phyloP scores from a whole-genome alignment of 2,888 invertebrate species.

The Brachycybe producta region DNA sequence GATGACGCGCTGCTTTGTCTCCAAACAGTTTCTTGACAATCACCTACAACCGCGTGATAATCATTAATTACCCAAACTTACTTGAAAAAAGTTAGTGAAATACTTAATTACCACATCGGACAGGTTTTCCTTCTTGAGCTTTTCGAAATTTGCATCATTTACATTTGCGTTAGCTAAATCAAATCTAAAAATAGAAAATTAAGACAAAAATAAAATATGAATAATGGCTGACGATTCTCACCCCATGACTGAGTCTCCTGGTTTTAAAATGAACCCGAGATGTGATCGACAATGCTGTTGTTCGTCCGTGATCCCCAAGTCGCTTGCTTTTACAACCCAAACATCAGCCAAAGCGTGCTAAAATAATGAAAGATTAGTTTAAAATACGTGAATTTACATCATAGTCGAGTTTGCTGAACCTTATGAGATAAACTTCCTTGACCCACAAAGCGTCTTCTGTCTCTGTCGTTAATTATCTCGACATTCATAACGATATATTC shows the following conservation, averaged over 20 bases:
- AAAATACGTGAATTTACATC: conserved; percentile 6
- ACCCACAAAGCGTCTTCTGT: conserved; percentile 66
- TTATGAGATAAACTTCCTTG: conserved; percentile 75
- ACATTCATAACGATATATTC: conserved; percentile 93
- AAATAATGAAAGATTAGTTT: conserved; percentile 2
- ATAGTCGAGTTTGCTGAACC: conserved; percentile 31
- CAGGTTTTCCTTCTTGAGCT: conserved; percentile 47
- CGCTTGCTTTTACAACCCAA: conserved; percentile 80
- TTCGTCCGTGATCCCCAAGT: conserved; percentile 67
- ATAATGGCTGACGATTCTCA: conserved; percentile 33
- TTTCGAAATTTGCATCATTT: conserved; percentile 79
- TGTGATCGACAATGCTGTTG: conserved; percentile 76
- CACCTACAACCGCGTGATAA: conserved; percentile 35
- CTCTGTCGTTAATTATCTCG: conserved; percentile 60
- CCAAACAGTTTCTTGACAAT: conserved; percentile 86
- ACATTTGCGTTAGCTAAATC: conserved; percentile 81
- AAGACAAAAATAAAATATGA: background rate
- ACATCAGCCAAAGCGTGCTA: conserved; percentile 62
- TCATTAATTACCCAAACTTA: background rate
- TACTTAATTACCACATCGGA: conserved; percentile 58
- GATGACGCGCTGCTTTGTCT: conserved; percentile 52
- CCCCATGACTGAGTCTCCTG: conserved; percentile 87
- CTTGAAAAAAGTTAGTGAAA: conserved; percentile 14
- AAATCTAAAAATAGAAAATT: conserved; percentile 46
- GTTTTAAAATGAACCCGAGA: conserved; percentile 79